Percentiles rank a stretch among this genome's conserved stretches.
Evolutionary conservation across 2,797 vertebrate species (phyloP).

Genomic region (Parauchenoglanis ngamensis): DNA sequence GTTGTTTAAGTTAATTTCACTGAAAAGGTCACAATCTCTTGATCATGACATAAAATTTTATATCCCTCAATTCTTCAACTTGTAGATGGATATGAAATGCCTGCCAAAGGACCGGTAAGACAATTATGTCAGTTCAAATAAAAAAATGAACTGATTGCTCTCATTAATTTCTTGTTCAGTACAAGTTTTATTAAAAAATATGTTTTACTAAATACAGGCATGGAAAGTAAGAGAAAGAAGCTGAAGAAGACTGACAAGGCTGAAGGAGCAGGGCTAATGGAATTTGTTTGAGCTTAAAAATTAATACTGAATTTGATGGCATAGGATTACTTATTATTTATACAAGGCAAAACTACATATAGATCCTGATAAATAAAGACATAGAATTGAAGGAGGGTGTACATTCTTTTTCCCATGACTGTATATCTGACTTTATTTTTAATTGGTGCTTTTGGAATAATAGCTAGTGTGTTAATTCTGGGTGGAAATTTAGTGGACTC

Average conservation of each 20-base stretch:
- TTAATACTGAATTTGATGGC: background rate
- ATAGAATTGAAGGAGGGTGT: background rate
- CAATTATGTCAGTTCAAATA: background rate
- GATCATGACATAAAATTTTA: background rate
- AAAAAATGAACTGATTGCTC: background rate
- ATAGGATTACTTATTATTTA: background rate
- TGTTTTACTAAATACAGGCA: background rate
- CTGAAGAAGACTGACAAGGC: background rate
- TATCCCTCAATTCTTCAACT: background rate
- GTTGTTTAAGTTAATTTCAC: background rate
- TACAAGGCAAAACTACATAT: background rate
- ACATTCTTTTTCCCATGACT: background rate
- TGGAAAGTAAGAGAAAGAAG: background rate
- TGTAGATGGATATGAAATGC: background rate
- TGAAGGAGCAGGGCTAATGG: background rate
- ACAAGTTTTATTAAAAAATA: background rate
- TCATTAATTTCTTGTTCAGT: background rate
- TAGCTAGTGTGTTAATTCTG: background rate
- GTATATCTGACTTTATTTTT: background rate
- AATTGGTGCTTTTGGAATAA: background rate
- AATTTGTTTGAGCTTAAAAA: background rate
- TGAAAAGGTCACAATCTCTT: background rate
- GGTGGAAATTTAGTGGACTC: background rate
- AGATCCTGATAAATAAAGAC: background rate
- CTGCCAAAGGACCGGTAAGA: background rate